A percentile compares a stretch with the other conserved stretches of the same genome.
Evolutionary conservation across 2,797 vertebrate species (phyloP).

Genomic region (Hyperoplus lanceolatus): DNA sequence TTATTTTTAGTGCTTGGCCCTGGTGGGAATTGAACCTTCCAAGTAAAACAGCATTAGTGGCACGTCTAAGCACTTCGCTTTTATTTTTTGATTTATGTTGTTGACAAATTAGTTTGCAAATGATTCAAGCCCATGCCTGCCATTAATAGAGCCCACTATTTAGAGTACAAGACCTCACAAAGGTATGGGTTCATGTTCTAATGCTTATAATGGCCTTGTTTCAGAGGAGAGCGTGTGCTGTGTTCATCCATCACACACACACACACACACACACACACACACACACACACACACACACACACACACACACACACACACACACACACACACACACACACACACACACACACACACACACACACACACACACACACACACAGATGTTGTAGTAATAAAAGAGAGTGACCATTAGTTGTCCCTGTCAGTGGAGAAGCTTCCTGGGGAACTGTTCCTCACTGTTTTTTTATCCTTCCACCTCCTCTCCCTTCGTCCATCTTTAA

Average conservation of each 20-base stretch:
- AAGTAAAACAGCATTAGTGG: background rate
- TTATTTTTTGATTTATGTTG: background rate
- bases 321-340: too few species aligned
- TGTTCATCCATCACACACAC: background rate
- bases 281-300: too few species aligned
- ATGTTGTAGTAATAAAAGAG: slow-evolving; percentile 24
- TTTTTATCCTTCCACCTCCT: background rate
- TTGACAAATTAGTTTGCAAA: background rate
- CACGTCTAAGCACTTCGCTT: background rate
- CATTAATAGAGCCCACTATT: too few species aligned
- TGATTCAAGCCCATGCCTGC: background rate
- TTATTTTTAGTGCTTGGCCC: slow-evolving; percentile 8
- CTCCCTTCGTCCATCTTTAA: background rate
- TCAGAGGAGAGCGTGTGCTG: slow-evolving; percentile 1
- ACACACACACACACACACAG: too few species aligned
- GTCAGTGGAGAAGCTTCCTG: background rate
- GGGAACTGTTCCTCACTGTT: background rate
- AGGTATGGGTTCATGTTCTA: slow-evolving; percentile 35
- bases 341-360: too few species aligned
- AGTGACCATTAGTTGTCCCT: slow-evolving; percentile 19
- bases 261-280: slow-evolving; percentile 2
- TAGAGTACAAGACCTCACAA: background rate
- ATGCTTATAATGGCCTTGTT: slow-evolving; percentile 41
- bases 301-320: too few species aligned
- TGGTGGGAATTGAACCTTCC: background rate